These are phyloP conservation scores for Smithornis capensis DNA, from an alignment of 2,113 vertebrate species.

Conservation along the genomic window DNA sequence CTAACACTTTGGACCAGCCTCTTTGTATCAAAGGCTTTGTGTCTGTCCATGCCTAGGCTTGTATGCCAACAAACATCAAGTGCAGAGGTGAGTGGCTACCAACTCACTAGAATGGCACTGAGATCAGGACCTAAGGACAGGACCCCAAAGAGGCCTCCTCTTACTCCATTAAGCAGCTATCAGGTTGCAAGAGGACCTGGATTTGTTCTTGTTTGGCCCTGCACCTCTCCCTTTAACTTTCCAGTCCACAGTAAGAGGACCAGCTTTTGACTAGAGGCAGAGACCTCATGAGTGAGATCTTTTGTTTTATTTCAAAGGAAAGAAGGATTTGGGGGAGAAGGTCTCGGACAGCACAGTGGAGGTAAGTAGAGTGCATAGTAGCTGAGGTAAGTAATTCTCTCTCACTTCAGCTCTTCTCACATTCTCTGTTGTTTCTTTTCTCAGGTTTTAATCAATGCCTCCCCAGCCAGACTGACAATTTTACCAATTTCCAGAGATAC, in stretches of 20 bases:
- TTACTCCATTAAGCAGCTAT: not conserved
- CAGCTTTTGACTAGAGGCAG: not conserved
- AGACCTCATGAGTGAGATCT: not conserved
- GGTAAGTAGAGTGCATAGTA: conserved; percentile 86
- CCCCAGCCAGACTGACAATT: conserved; percentile 86
- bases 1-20: not conserved
- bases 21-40: not conserved
- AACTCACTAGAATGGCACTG: not conserved
- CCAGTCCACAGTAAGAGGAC: not conserved
- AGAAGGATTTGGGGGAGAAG: conserved; percentile 88
- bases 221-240: not conserved
- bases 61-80: not conserved
- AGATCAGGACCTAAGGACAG: not conserved
- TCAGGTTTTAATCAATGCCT: conserved; percentile 87
- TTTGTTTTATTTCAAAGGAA: conserved; percentile 81
- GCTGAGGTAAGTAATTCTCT: conserved; percentile 76
- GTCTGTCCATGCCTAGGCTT: not conserved
- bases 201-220: not conserved
- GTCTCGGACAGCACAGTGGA: conserved; percentile 89
- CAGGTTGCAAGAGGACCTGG: not conserved
- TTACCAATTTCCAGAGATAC: conserved; percentile 86
- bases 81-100: not conserved
- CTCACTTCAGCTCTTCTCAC: conserved; percentile 79
- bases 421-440: conserved; percentile 84
- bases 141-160: not conserved